These are phyloP conservation scores for Polypedilum vanderplanki DNA, from an alignment of 1,140 invertebrate species.

Conservation along the genomic window DNA sequence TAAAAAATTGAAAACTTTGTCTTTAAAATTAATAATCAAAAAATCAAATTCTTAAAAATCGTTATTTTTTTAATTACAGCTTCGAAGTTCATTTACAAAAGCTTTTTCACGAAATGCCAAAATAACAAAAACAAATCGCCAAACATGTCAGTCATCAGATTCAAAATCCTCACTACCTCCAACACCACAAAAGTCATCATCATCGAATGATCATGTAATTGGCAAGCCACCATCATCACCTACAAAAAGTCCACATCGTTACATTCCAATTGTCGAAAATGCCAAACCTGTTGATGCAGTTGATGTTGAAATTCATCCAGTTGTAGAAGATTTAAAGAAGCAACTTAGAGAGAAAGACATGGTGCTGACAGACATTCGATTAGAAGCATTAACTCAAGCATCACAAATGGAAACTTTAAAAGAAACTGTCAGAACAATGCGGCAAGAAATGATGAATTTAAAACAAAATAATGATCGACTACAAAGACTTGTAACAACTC, in stretches of 20 bases:
- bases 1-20: too few relatives aligned
- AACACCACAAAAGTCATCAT: slow-evolving; percentile 24
- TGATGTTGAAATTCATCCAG: slow-evolving; percentile 39
- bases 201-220: slow-evolving; percentile 35
- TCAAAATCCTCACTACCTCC: slow-evolving; percentile 22
- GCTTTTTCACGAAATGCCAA: slow-evolving; percentile 82
- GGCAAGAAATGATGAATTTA: slow-evolving; percentile 90
- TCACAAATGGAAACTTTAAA: slow-evolving; percentile 94
- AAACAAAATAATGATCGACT: slow-evolving; percentile 95
- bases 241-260: slow-evolving; percentile 41
- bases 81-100: slow-evolving; percentile 93
- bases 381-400: slow-evolving; percentile 92
- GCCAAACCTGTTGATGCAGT: slow-evolving; percentile 44
- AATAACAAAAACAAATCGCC: slow-evolving; percentile 58
- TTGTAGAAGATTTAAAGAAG: slow-evolving; percentile 83
- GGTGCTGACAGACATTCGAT: slow-evolving; percentile 88
- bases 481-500: slow-evolving; percentile 75
- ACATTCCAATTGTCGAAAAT: slow-evolving; percentile 42
- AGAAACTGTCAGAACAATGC: slow-evolving; percentile 94
- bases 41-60: too few relatives aligned
- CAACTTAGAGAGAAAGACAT: slow-evolving; percentile 93
- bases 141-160: slow-evolving; percentile 36
- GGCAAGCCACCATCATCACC: slow-evolving; percentile 37
- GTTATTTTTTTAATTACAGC: slow-evolving; percentile 48
- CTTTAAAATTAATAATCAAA: too few relatives aligned